These are phyloP conservation scores for Drosophila punjabiensis DNA, from an alignment of 1,140 invertebrate species.

Conservation along the genomic window DNA sequence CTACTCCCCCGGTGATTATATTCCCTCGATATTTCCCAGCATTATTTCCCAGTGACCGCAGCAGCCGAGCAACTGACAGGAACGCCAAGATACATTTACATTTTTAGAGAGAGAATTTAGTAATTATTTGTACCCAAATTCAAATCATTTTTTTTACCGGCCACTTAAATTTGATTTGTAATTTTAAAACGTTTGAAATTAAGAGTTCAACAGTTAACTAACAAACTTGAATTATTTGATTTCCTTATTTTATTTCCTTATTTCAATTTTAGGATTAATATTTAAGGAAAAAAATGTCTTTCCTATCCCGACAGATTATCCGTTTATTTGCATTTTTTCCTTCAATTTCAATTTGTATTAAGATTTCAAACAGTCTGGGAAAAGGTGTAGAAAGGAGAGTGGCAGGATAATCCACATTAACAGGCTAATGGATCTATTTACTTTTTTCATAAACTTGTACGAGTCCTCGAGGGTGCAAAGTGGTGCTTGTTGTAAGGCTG, in stretches of 20 bases:
- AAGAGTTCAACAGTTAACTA: no score
- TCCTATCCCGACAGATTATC: no score
- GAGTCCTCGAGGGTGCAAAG: not conserved
- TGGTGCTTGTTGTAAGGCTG: not conserved
- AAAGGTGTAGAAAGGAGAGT: conserved; percentile 17
- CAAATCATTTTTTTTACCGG: no score
- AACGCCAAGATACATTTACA: conserved; percentile 20
- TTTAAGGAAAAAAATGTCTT: no score
- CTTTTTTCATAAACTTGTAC: conserved; percentile 25
- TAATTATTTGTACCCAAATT: no score
- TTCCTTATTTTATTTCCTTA: no score
- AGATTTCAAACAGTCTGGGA: not conserved
- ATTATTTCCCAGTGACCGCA: conserved; percentile 21
- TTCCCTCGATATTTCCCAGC: conserved; percentile 26
- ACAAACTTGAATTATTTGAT: no score
- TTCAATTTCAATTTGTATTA: not conserved
- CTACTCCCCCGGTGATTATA: conserved; percentile 85
- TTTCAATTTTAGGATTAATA: no score
- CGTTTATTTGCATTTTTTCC: not conserved
- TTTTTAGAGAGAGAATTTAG: conserved; percentile 13
- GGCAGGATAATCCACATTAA: conserved; percentile 36
- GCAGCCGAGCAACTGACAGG: conserved; percentile 3
- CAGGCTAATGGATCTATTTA: conserved; percentile 46
- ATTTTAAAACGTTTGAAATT: no score
- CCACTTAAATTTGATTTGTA: no score